These are phyloP conservation scores for Bedellia somnulentella DNA, from an alignment of 2,888 invertebrate species.

Conservation along the genomic window DNA sequence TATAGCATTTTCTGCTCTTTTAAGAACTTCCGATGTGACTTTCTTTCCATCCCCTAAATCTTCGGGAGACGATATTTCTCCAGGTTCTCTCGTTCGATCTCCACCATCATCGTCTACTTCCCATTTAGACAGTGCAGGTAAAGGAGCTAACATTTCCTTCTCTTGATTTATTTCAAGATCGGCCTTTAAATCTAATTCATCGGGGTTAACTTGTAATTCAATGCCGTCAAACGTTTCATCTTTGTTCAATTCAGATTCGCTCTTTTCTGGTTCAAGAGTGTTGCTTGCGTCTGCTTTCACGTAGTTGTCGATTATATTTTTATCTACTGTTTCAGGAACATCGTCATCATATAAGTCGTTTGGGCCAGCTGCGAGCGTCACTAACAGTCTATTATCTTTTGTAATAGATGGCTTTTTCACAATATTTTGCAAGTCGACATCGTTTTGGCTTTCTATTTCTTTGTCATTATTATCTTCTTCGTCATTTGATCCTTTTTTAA, in stretches of 20 bases:
- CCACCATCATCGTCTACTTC: constrained; percentile 69
- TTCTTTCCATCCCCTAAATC: constrained; percentile 64
- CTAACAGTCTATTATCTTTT: not conserved
- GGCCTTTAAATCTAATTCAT: constrained; percentile 56
- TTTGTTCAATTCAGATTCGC: constrained; percentile 31
- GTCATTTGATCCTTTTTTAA: constrained; percentile 8
- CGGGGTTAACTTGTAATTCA: constrained; percentile 59
- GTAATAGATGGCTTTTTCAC: not conserved
- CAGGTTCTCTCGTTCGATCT: constrained; percentile 43
- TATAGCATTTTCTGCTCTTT: constrained; percentile 89
- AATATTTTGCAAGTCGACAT: too few relatives aligned
- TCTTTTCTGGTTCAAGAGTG: constrained; percentile 20
- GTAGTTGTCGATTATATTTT: constrained; percentile 60
- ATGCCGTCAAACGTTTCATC: constrained; percentile 60
- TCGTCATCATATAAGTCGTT: constrained; percentile 59
- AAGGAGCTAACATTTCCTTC: constrained; percentile 68
- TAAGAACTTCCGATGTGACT: constrained; percentile 84
- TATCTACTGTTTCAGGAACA: constrained; percentile 55
- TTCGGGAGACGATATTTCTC: constrained; percentile 47
- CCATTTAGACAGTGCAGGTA: constrained; percentile 88
- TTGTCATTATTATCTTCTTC: not conserved
- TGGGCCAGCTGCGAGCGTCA: constrained; percentile 16
- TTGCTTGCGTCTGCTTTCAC: constrained; percentile 28
- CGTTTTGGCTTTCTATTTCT: not conserved
- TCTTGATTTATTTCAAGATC: constrained; percentile 35